Base-by-base conservation (phyloP, 2,113 vertebrate species). In the Sylvia atricapilla region DNA sequence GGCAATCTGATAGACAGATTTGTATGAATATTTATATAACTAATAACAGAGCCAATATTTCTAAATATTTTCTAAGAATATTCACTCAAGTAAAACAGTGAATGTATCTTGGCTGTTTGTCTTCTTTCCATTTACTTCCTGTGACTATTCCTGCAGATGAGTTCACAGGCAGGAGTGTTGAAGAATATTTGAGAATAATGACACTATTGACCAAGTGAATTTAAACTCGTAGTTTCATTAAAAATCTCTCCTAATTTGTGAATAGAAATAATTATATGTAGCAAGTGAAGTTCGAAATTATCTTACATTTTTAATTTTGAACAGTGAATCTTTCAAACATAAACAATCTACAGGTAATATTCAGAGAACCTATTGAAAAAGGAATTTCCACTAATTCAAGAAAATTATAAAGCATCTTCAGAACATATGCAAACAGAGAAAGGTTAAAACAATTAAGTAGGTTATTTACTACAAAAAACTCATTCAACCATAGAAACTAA, bases 11-110 rank as follows among this genome's bases (percentile, higher is more conserved):
- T 87, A 88, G 90, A 95, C 89, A 93, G 83, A 90, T 87, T 95
- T 96, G 70, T 93, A 94, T 92, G 85, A 94, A 96, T 96, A 97
- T 95, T 96, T 96, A 97, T 93, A 49, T 67, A 96, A 60, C 93
- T 96, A 97, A 95, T 96, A 97, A 95, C 94, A 90, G 85, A 97
- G 86, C 82, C 82, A 95, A 96, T 93, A 85, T 94, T 95, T 96
- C 93, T 96, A 96, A 96, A 96, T 95, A 97, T 95, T 96, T 96
- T 97, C 87, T 93, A 90, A 95, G 95, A 95, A 88, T 93, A 93
- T 92, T 94, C 94, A 46, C 83, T 95, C 76, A 84, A 94, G 88
- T 90, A 80, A 97, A 96, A 92, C 94, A 95, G 90, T 94, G 90
- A 87, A 72, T 72, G 56, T 4, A 2, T 93, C 91, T 94, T 89